Conservation (phyloP, 2,113 vertebrate genomes). For the Campylorhamphus procurvoides region DNA sequence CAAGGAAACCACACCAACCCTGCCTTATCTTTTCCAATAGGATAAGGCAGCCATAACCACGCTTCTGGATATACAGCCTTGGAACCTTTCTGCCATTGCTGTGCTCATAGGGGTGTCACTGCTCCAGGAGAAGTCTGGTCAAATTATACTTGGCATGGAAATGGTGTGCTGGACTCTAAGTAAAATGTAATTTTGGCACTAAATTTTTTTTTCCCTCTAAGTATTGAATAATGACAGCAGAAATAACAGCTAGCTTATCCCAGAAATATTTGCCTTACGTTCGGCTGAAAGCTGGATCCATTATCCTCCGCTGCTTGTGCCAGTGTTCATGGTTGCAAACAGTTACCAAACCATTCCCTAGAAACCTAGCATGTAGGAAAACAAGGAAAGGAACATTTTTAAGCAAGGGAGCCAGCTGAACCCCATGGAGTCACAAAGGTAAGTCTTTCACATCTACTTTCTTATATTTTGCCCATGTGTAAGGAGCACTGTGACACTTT, state of each 20-base stretch:
- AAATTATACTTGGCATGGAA: neutral
- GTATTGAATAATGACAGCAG: neutral
- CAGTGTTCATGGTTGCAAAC: slow-evolving; percentile 82
- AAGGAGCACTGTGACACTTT: neutral
- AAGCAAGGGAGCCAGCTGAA: neutral
- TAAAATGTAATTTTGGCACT: neutral
- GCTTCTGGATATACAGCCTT: neutral
- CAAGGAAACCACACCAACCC: neutral
- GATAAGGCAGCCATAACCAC: neutral
- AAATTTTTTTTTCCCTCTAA: neutral
- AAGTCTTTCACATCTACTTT: neutral
- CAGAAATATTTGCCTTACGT: slow-evolving; percentile 69
- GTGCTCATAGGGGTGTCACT: neutral
- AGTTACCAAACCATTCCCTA: slow-evolving; percentile 85
- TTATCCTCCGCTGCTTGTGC: slow-evolving; percentile 87
- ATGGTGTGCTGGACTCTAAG: neutral
- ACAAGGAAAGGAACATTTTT: neutral
- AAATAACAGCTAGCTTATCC: neutral
- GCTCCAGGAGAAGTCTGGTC: neutral
- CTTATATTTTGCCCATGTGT: neutral
- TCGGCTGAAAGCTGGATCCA: slow-evolving; percentile 90
- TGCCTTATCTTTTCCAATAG: neutral
- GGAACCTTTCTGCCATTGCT: neutral
- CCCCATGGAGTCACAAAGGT: accelerated
- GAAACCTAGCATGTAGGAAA: slow-evolving; percentile 74